Conservation (phyloP, 2,888 invertebrate species). For the Lacanobia wlatinum region DNA sequence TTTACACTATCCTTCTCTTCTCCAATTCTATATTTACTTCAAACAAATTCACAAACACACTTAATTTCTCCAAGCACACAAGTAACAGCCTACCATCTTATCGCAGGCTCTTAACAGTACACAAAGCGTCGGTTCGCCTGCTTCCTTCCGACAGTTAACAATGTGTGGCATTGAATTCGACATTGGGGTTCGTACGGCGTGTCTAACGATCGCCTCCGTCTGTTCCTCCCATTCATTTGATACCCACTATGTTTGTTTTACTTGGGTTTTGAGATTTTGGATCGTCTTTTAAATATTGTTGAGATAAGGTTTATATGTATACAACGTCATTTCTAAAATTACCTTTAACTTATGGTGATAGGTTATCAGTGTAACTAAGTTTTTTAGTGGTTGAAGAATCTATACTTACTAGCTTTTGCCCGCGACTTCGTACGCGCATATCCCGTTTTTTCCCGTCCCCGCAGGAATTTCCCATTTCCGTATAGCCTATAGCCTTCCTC, state of each 20-base stretch:
- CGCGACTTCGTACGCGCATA: too few species aligned
- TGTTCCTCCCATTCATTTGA: slow-evolving; percentile 88
- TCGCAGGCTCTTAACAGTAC: slow-evolving; percentile 70
- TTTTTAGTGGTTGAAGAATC: too few species aligned
- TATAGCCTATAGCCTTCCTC: too few species aligned
- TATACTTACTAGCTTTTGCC: too few species aligned
- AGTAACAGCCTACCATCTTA: slow-evolving; percentile 59
- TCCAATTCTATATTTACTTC: not conserved
- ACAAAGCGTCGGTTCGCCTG: slow-evolving; percentile 80
- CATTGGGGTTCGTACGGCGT: slow-evolving; percentile 85
- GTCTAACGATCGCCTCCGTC: slow-evolving; percentile 84
- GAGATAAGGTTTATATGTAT: not conserved
- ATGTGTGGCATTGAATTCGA: slow-evolving; percentile 89
- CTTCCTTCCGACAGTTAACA: slow-evolving; percentile 88
- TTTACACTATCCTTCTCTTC: not conserved
- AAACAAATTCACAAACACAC: not conserved
- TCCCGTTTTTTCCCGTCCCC: too few species aligned
- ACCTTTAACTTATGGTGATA: not conserved
- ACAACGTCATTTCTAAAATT: not conserved
- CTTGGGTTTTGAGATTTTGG: slow-evolving; percentile 57
- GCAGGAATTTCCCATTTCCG: too few species aligned
- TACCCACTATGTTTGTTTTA: slow-evolving; percentile 75
- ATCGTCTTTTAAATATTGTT: slow-evolving; percentile 21
- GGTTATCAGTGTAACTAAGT: not conserved
- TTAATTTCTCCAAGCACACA: slow-evolving; percentile 61